Evolutionary conservation across 2,797 vertebrate species (phyloP), one percentile per base, ranked within the genome.

Genomic region (Peromyscus eremicus): DNA sequence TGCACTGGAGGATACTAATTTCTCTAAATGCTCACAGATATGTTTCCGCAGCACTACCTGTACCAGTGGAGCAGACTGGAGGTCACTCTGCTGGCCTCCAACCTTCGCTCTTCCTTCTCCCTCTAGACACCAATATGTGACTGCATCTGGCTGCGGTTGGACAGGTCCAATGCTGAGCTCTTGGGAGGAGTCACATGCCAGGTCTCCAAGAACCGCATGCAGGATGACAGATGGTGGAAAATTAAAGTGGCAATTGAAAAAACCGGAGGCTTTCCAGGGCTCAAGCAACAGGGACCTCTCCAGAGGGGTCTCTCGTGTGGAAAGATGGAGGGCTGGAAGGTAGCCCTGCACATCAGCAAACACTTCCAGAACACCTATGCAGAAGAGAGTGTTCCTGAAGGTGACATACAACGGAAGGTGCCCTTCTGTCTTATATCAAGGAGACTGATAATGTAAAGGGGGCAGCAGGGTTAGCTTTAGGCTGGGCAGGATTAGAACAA

Each of bases 231-330:
- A 97, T 96, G 96, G 95, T 46, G 14, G 96, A 92, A 97, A 86
- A 97, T 96, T 95, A 96, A 95, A 86, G 76, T 84, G 60, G 93
- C 81, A 88, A 43, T 79, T 95, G 90, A 93, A 95, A 96, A 92
- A 89, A 62, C 29, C 83, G 84, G 91, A 89, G 87, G 1, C 0
- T 96, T 96, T 93, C 66, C 46, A 70, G 80, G 43, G 32, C 60
- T 68, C 83, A 73, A 93, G 86, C 83, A 84, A 6, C 5, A 82
- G 73, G 52, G 77, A 55, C 34, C 14, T 21, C 85, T 94, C 46
- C 76, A 75, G 87, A 92, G 52, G 7, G 34, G 27, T 37, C 43
- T 14, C 0, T 60, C 76, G 49, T 60, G 40, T 37, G 70, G 85
- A 85, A 84, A 76, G 81, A 83, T 1, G 32, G 34, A 64, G n/a